Conservation (phyloP, 2,888 invertebrate species). For the Buathra laborator region DNA sequence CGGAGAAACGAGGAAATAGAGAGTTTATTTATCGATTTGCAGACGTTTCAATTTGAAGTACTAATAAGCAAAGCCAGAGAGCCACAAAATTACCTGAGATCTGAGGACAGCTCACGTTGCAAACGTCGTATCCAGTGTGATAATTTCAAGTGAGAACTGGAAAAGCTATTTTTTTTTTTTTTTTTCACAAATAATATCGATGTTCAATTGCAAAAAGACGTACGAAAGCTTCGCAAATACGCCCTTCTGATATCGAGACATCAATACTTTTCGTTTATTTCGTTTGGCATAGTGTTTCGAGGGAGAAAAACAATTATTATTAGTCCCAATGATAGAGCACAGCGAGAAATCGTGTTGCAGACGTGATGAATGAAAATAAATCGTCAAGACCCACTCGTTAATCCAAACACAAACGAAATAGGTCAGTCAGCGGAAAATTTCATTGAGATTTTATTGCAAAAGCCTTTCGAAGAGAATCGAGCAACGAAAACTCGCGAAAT, state of each 20-base stretch:
- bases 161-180: slow-evolving; percentile 16
- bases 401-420: slow-evolving; percentile 9
- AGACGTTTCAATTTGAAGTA: slow-evolving; percentile 26
- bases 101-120: background rate
- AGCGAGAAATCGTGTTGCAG: slow-evolving; percentile 28
- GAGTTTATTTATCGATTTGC: slow-evolving; percentile 18
- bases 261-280: background rate
- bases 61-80: slow-evolving; percentile 41
- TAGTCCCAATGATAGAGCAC: slow-evolving; percentile 20
- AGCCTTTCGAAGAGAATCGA: background rate
- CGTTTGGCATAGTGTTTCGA: background rate
- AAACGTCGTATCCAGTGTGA: background rate
- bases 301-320: slow-evolving; percentile 12
- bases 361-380: slow-evolving; percentile 15
- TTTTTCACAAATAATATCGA: background rate
- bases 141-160: slow-evolving; percentile 7
- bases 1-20: background rate
- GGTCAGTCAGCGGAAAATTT: background rate
- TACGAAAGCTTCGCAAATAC: background rate
- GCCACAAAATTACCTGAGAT: slow-evolving; percentile 6
- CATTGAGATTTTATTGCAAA: background rate
- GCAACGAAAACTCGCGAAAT: background rate
- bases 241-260: background rate
- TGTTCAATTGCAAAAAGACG: background rate
- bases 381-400: slow-evolving; percentile 5